Percentiles rank a stretch among this genome's conserved stretches.
Conservation (phyloP, 2,113 vertebrate genomes). For the Xenopus laevis region DNA sequence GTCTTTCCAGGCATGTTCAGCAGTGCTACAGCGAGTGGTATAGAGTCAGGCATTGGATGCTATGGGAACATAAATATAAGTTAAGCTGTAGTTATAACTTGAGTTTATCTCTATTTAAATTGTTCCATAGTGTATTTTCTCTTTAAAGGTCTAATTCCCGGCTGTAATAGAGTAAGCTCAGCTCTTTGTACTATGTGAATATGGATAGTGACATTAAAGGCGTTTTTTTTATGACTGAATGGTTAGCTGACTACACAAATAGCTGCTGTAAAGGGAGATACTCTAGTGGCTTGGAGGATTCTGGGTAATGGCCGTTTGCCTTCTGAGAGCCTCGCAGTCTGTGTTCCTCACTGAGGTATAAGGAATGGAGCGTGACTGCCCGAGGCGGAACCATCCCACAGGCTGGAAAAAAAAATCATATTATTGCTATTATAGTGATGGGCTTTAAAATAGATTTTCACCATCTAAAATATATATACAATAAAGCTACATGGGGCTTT, state of each 20-base stretch:
- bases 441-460: slow-evolving; percentile 51
- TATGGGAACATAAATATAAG: no score
- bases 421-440: slow-evolving; percentile 39
- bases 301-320: slow-evolving; percentile 46
- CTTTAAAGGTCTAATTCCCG: slow-evolving; percentile 39
- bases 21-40: no score
- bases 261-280: slow-evolving; percentile 47
- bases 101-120: no score
- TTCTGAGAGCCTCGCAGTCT: slow-evolving; percentile 24
- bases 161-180: slow-evolving; percentile 39
- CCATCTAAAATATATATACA: not conserved
- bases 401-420: slow-evolving; percentile 38
- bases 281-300: slow-evolving; percentile 27
- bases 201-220: slow-evolving; percentile 59
- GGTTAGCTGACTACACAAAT: slow-evolving; percentile 51
- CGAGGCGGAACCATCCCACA: slow-evolving; percentile 17
- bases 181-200: slow-evolving; percentile 56
- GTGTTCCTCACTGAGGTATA: slow-evolving; percentile 25
- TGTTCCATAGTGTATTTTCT: slow-evolving; percentile 52
- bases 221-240: slow-evolving; percentile 49
- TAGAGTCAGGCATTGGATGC: not conserved
- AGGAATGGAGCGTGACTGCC: slow-evolving; percentile 34
- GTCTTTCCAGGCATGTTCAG: no score
- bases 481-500: slow-evolving; percentile 25
- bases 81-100: no score